Evolutionary conservation across 53 echinoderm and acorn worm species (phyloP).

Genomic region (Holothuria leucospilota): DNA sequence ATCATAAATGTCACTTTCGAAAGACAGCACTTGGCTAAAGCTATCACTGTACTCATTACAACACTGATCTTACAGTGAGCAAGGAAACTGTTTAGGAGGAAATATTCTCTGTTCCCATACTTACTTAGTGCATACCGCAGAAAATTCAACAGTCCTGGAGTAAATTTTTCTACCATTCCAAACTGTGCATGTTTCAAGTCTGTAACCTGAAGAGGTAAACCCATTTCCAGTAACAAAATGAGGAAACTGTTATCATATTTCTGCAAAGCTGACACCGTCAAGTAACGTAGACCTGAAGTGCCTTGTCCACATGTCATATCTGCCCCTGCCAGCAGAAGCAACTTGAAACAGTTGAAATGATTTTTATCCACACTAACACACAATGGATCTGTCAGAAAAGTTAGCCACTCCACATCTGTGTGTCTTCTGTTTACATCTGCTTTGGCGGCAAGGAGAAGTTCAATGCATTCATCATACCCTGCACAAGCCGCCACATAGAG

Average conservation of each 20-base stretch:
- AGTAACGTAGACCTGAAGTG: neutral
- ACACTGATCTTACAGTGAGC: too few species aligned
- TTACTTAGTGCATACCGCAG: slow-evolving; percentile 29
- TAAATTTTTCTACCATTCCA: neutral
- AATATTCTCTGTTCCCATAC: neutral
- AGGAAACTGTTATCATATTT: neutral
- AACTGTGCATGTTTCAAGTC: slow-evolving; percentile 28
- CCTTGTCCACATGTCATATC: too few species aligned
- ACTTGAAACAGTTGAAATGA: too few species aligned
- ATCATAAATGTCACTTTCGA: too few species aligned
- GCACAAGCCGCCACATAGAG: slow-evolving; percentile 74
- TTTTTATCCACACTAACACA: too few species aligned
- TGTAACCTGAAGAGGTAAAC: slow-evolving; percentile 11
- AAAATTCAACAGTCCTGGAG: neutral
- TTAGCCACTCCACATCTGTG: slow-evolving; percentile 40
- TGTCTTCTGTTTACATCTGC: slow-evolving; percentile 72
- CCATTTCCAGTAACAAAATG: slow-evolving; percentile 11
- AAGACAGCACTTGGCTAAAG: too few species aligned
- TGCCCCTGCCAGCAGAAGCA: too few species aligned
- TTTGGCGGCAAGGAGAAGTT: slow-evolving; percentile 58
- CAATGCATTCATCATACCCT: slow-evolving; percentile 63
- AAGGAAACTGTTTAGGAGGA: too few species aligned
- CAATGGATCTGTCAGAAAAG: slow-evolving; percentile 50
- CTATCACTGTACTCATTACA: too few species aligned
- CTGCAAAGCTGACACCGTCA: slow-evolving; percentile 4